phyloP scores from a whole-genome alignment of 2,888 invertebrate species.

The Metalampra italica region DNA sequence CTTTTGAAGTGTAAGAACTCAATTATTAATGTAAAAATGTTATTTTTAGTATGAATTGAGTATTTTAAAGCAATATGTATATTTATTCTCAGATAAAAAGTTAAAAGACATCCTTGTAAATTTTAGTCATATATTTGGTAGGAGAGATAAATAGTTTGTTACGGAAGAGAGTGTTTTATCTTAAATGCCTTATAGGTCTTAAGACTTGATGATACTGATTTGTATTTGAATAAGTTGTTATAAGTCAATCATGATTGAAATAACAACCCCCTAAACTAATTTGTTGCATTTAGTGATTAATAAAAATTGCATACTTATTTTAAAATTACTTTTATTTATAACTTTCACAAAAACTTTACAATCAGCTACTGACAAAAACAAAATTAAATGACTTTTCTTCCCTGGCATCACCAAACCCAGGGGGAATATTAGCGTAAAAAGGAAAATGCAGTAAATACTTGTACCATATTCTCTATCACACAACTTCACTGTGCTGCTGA shows the following conservation, averaged over 20 bases:
- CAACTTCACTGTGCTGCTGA: conserved; percentile 7
- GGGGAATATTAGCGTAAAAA: background rate
- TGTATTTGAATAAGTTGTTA: conserved; percentile 63
- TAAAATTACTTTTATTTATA: conserved; percentile 39
- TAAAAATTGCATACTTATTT: conserved; percentile 78
- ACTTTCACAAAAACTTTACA: background rate
- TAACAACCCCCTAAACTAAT: conserved; percentile 69
- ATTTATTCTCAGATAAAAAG: conserved; percentile 37
- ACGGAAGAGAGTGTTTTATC: conserved; percentile 73
- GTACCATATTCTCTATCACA: background rate
- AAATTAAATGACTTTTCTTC: background rate
- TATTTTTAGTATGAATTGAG: conserved; percentile 55
- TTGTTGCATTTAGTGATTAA: conserved; percentile 78
- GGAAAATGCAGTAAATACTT: background rate
- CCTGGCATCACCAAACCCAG: background rate
- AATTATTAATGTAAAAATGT: conserved; percentile 57
- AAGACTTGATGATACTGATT: conserved; percentile 76
- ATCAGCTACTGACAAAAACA: background rate
- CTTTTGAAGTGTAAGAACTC: conserved; percentile 48
- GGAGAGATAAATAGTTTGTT: conserved; percentile 76
- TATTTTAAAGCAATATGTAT: conserved; percentile 67
- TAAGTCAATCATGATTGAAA: conserved; percentile 58
- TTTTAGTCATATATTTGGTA: conserved; percentile 60
- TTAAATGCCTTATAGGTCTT: conserved; percentile 76
- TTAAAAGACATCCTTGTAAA: conserved; percentile 63